Percentiles rank a stretch among this genome's conserved stretches.
Conservation (phyloP, 1,140 invertebrate species). For the roundworm (Caenorhabditis elegans) region WBcel235 BX284602.5:1125001-1125500, state of each 20-base stretch:
- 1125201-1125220: constrained; percentile 6
- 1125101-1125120: background rate
- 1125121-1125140: background rate
- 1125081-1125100: background rate
- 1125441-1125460: too few species aligned
- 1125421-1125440: background rate
- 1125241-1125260: background rate
- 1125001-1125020: too few species aligned
- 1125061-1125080: constrained; percentile 6
- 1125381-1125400: background rate
- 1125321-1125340: background rate
- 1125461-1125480: too few species aligned
- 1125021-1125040: constrained; percentile 1
- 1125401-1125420: too few species aligned
- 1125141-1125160: background rate
- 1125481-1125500: too few species aligned
- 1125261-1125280: background rate
- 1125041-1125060: background rate
- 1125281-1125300: background rate
- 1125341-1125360: background rate
- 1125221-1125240: background rate
- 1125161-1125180: background rate
- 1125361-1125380: background rate
- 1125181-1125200: background rate
- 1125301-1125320: background rate